Percentiles rank a stretch among this genome's conserved stretches.
Evolutionary conservation across 2,888 invertebrate species (phyloP).

Genomic region (Micoletzkya japonica): DNA sequence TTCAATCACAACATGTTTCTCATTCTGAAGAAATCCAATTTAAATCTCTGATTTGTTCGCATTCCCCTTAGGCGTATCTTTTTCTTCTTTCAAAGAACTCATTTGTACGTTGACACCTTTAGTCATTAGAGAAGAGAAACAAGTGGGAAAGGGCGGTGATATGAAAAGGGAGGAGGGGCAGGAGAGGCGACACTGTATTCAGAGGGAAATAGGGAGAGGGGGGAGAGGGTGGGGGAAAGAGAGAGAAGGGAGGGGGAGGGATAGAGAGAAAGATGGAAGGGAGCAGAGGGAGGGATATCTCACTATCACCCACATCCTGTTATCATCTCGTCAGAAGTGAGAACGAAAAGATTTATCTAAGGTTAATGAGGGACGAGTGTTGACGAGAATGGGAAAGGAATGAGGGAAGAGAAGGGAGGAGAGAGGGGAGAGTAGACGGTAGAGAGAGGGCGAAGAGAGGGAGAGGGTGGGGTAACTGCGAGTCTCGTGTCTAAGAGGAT

Average conservation of each 20-base stretch:
- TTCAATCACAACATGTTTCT: too few relatives aligned
- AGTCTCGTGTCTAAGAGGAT: not conserved
- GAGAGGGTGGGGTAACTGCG: conserved; percentile 5
- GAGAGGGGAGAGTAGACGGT: not conserved
- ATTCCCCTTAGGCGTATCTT: too few relatives aligned
- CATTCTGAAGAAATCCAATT: too few relatives aligned
- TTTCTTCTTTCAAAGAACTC: too few relatives aligned
- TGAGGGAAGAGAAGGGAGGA: not conserved
- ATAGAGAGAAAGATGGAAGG: not conserved
- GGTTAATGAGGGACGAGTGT: conserved; percentile 8
- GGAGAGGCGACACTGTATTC: not conserved
- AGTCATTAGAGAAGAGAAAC: too few relatives aligned
- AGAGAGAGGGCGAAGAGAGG: conserved; percentile 20
- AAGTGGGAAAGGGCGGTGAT: not conserved
- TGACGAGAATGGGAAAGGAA: conserved; percentile 1
- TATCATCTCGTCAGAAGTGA: not conserved
- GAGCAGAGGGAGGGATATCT: conserved; percentile 11
- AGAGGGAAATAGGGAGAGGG: conserved; percentile 1
- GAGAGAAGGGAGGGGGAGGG: not conserved
- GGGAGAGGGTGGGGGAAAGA: not conserved
- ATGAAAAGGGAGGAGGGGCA: not conserved
- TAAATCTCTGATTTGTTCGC: too few relatives aligned
- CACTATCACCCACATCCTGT: too few relatives aligned
- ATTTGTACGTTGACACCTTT: too few relatives aligned
- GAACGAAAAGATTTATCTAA: too few relatives aligned